Base-by-base conservation (phyloP, 2,888 invertebrate genomes). In the Xanthorhoe designata region DNA sequence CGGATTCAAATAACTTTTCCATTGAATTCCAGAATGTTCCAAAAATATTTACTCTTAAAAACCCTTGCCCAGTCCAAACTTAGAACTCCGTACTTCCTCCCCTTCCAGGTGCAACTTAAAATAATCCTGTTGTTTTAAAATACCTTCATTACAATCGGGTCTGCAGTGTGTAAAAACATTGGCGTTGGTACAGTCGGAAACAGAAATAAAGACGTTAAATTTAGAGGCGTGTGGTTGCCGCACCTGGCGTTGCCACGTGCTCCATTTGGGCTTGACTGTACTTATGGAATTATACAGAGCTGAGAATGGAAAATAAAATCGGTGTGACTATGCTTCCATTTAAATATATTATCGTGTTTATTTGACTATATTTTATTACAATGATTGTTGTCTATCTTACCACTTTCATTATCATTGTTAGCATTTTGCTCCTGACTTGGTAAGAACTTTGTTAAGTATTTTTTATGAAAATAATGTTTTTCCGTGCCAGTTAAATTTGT, bases 161-260 rank as follows among this genome's bases (percentile, higher is more conserved):
- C 61, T 60, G 70, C 70, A 66, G 68, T 65, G 71, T 66, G 72
- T 76, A 73, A 74, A 74, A 77, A 77, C 75, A 75, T 73, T 64
- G 68, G 65, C 19, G 71, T 69, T 74, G 77, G 89, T 89, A 91
- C 89, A 88, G 86, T 89, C 90, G 75, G 81, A 80, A 88, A 90
- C 85, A 91, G 88, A 90, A 91, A 92, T 92, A 92, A 91, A 92
- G 90, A 91, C 84, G 91, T 88, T 92, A 92, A 91, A 92, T 92
- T 91, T 92, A 92, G 92, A 88, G 88, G 78, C 83, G 85, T 86
- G 92, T 86, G 92, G 92, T 90, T 78, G 80, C 83, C 79, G 85
- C 92, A 92, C 92, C 92, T 92, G 92, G 91, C 88, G 82, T 81
- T 75, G 78, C 68, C 83, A 84, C 87, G 87, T 84, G 86, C 78